Evolutionary conservation across 1,140 invertebrate species (phyloP).

Genomic region (Macrotrachela quadricornifera): DNA sequence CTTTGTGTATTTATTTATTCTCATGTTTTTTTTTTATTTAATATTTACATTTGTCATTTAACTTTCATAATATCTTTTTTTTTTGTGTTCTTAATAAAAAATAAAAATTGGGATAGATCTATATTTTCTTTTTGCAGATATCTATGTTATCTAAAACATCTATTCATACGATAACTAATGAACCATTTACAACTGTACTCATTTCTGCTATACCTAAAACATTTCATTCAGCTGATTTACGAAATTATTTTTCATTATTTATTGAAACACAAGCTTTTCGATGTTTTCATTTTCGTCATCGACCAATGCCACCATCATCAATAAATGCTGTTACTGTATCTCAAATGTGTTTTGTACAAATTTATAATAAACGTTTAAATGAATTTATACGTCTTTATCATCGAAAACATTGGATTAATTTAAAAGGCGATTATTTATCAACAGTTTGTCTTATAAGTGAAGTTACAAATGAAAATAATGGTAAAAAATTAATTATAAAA

Average conservation of each 20-base stretch:
- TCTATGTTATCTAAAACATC: no score
- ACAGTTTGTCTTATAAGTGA: slow-evolving; percentile 20
- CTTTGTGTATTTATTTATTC: no score
- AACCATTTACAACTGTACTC: slow-evolving; percentile 11
- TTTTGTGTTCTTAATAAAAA: no score
- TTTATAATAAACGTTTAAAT: slow-evolving; percentile 13
- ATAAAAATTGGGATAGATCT: no score
- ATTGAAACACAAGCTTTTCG: slow-evolving; percentile 32
- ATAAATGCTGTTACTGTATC: not conserved
- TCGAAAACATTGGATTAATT: slow-evolving; percentile 32
- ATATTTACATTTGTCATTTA: no score
- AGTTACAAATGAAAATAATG: not conserved
- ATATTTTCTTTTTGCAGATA: no score
- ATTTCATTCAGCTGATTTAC: slow-evolving; percentile 33
- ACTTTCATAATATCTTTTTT: no score
- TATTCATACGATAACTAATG: not conserved
- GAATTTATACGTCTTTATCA: slow-evolving; percentile 30
- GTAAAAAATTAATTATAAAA: not conserved
- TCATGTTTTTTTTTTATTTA: no score
- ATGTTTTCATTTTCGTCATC: slow-evolving; percentile 37
- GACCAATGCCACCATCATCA: slow-evolving; percentile 16
- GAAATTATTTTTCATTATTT: slow-evolving; percentile 35
- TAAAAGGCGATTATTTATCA: slow-evolving; percentile 24
- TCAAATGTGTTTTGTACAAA: slow-evolving; percentile 21
- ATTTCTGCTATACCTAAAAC: slow-evolving; percentile 33